Evolutionary conservation across 2,797 vertebrate species (phyloP).

Genomic region (Myotis findleyi): DNA sequence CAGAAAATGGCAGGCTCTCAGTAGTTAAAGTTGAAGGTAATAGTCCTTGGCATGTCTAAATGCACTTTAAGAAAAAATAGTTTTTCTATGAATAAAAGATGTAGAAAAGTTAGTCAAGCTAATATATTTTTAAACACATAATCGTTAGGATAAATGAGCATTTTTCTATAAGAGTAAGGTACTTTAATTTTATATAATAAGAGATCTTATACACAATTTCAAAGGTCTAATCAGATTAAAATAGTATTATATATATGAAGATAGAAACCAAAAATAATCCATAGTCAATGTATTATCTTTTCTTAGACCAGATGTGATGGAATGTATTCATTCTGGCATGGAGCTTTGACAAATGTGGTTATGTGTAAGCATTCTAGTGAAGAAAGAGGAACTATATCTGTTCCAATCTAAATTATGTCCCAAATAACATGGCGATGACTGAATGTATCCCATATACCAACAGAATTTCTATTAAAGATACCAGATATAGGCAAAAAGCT

Average conservation of each 20-base stretch:
- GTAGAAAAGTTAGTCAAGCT: conserved; percentile 62
- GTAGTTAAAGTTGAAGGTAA: conserved; percentile 55
- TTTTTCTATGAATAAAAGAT: conserved; percentile 72
- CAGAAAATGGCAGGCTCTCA: conserved; percentile 59
- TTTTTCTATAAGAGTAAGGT: background rate
- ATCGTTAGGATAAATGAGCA: conserved; percentile 51
- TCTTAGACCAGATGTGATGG: background rate
- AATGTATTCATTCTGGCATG: conserved; percentile 7
- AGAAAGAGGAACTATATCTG: conserved; percentile 29
- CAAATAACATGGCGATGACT: background rate
- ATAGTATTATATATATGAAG: background rate
- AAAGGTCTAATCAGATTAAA: background rate
- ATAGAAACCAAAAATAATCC: background rate
- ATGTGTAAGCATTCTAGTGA: background rate
- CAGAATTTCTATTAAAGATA: conserved; percentile 34
- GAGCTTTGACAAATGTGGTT: conserved; percentile 21
- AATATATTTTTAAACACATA: conserved; percentile 59
- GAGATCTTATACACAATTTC: background rate
- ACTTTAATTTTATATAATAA: conserved; percentile 54
- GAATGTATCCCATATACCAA: background rate
- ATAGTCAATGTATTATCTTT: background rate
- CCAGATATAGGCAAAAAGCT: conserved; percentile 27
- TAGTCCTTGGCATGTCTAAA: conserved; percentile 69
- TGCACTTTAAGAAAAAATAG: conserved; percentile 63
- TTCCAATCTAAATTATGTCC: conserved; percentile 35